These are phyloP conservation scores for Eudorcas thomsonii DNA, from an alignment of 2,113 vertebrate species.

Conservation along the genomic window DNA sequence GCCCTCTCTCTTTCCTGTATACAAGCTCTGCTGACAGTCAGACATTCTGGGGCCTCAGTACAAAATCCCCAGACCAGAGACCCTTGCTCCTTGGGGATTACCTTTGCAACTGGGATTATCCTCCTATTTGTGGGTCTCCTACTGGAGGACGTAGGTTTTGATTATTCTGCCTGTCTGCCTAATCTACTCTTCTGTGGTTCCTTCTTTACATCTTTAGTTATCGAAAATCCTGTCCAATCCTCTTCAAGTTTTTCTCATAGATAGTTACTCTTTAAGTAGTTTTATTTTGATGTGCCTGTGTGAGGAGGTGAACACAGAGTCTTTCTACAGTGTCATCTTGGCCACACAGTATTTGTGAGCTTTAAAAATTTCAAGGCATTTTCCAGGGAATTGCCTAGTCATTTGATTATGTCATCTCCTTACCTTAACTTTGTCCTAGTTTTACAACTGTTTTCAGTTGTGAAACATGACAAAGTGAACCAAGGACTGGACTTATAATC, in stretches of 20 bases:
- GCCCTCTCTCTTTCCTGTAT: not conserved
- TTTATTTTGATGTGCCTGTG: not conserved
- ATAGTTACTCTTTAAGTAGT: not conserved
- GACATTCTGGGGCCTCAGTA: not conserved
- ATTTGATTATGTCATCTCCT: not conserved
- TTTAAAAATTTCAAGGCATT: not conserved
- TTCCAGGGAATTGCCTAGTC: not conserved
- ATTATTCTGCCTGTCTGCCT: not conserved
- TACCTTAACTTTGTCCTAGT: not conserved
- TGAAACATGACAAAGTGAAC: conserved; percentile 8
- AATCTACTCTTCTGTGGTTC: not conserved
- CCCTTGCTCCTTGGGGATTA: not conserved
- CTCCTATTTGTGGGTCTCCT: not conserved
- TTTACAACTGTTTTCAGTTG: not conserved
- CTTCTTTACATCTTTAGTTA: not conserved
- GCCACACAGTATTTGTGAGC: not conserved
- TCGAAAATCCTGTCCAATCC: not conserved
- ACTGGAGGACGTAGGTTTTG: not conserved
- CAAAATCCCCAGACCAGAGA: not conserved
- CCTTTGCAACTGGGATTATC: not conserved
- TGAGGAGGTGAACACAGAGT: not conserved
- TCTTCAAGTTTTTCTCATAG: not conserved
- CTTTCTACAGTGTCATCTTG: not conserved
- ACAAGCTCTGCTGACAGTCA: not conserved
- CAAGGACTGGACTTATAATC: not conserved